Evolutionary conservation across 2,888 invertebrate species (phyloP), one percentile per base, ranked within the genome.

Genomic region (Melanotus villosus): DNA sequence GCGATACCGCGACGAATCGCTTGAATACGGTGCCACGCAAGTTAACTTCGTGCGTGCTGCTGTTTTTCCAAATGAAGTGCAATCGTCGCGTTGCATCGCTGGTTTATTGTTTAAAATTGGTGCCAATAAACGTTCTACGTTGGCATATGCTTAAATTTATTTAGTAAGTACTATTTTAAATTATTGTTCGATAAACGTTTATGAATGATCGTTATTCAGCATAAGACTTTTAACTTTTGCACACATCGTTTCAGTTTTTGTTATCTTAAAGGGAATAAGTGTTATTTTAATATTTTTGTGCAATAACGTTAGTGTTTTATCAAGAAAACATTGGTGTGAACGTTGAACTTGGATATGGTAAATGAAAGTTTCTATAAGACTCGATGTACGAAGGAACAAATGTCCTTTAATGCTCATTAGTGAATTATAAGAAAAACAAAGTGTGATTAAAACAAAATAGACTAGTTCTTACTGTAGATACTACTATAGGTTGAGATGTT

Each of bases 361-460:
- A n/a, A n/a, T n/a, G n/a, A 52, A 7, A 32, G 32, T 52, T 56
- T 62, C 45, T 63, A 30, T 47, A 57, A 65, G 65, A 65, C 65
- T 65, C 45, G 58, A 57, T 65, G 65, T 58, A 68, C 52, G 52
- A 59, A 65, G 68, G 52, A 64, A 63, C 59, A 32, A 38, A 58
- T 26, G 41, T 50, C 65, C 50, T 60, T 65, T 58, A 63, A 59
- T 64, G 70, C 74, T 73, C 74, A 71, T 65, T 73, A 72, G 65
- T 68, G 71, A 76, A 72, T 66, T 68, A 59, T 68, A 69, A 65
- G 67, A 62, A 81, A 75, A 82, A 81, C 80, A 77, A 84, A 82
- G 83, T 84, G 83, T 84, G 83, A 83, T 83, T 82, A 80, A 77
- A 79, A 72, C 69, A 73, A 75, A 68, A 45, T 79, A 80, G 75